Conservation (phyloP, 1,140 invertebrate species). For the Brachionus rubens region DNA sequence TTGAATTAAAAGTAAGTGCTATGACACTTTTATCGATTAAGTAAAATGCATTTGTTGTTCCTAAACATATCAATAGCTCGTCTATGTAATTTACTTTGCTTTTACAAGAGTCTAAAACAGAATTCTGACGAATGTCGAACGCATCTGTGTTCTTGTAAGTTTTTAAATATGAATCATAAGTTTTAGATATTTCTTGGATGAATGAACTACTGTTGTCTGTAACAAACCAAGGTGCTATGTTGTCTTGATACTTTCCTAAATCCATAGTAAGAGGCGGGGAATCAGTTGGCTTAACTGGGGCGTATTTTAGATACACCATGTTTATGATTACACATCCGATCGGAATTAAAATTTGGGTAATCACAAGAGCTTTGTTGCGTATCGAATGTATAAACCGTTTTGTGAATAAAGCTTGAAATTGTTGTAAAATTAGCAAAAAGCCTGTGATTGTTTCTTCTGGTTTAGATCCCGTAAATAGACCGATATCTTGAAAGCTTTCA, state of each 20-base stretch:
- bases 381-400: constrained; percentile 59
- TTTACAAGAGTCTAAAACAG: background rate
- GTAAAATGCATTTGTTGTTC: background rate
- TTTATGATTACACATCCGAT: constrained; percentile 52
- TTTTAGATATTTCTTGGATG: background rate
- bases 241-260: constrained; percentile 51
- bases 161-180: constrained; percentile 33
- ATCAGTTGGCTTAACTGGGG: constrained; percentile 53
- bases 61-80: constrained; percentile 20
- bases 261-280: constrained; percentile 53
- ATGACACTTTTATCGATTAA: constrained; percentile 34
- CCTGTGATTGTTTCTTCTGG: background rate
- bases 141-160: background rate
- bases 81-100: background rate
- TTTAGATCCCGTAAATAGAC: constrained; percentile 32
- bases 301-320: constrained; percentile 50
- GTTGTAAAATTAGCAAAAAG: constrained; percentile 51
- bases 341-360: constrained; percentile 58
- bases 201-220: background rate
- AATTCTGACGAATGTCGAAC: background rate
- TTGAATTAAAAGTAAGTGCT: background rate
- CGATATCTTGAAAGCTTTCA: background rate
- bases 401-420: constrained; percentile 59
- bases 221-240: constrained; percentile 52
- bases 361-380: constrained; percentile 56